Percentiles rank a stretch among this genome's conserved stretches.
phyloP scores from a whole-genome alignment of 2,888 invertebrate species.

The Troides oblongomaculatus region DNA sequence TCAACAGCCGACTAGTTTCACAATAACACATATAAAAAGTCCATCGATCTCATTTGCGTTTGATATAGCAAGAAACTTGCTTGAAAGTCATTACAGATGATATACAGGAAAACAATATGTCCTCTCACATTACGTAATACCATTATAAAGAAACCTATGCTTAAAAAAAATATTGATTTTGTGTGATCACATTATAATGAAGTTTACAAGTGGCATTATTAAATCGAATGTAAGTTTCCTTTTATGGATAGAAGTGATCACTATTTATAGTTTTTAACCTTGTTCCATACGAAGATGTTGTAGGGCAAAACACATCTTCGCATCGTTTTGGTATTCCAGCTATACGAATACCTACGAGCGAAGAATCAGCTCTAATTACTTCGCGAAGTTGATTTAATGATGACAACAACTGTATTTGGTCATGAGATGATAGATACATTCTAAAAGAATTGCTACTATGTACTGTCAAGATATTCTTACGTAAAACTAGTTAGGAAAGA shows the following conservation, averaged over 20 bases:
- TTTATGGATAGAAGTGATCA: conserved; percentile 45
- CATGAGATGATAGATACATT: conserved; percentile 6
- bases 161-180: neutral
- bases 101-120: neutral
- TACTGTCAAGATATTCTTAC: neutral
- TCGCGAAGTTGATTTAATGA: conserved; percentile 21
- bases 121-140: neutral
- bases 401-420: conserved; percentile 13
- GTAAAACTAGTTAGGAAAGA: neutral
- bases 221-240: conserved; percentile 45
- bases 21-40: neutral
- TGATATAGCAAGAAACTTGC: conserved; percentile 3
- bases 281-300: conserved; percentile 38
- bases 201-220: conserved; percentile 24
- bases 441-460: neutral
- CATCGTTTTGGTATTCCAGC: conserved; percentile 21
- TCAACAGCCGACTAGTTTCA: neutral
- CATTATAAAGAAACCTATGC: neutral
- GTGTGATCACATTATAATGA: neutral
- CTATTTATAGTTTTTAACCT: conserved; percentile 50
- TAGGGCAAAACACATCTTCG: conserved; percentile 31
- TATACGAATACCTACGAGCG: neutral
- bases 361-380: conserved; percentile 16
- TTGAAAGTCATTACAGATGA: neutral
- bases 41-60: neutral